Percentiles rank a stretch among this genome's conserved stretches.
phyloP scores from a whole-genome alignment of 30 jellyfish, hydroid and myxozoan genomes.

The Pseudorhiza aurosa region DNA sequence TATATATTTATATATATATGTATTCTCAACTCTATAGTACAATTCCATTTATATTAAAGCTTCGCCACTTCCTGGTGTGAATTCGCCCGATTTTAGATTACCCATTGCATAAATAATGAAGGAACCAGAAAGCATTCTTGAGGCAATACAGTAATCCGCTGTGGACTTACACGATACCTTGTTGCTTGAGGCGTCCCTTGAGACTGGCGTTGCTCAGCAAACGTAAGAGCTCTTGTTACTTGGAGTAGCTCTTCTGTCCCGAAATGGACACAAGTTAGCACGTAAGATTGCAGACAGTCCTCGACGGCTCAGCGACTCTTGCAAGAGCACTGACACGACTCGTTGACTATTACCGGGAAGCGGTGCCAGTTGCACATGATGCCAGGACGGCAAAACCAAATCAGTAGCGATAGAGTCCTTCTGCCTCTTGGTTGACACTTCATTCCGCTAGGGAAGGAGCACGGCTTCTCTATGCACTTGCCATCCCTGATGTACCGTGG shows the following conservation, averaged over 20 bases:
- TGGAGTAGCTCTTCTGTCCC: no score
- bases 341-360: slow-evolving; percentile 45
- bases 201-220: no score
- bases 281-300: no score
- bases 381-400: slow-evolving; percentile 75
- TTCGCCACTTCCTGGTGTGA: slow-evolving; percentile 3
- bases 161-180: no score
- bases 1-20: not conserved
- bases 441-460: slow-evolving; percentile 98
- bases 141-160: no score
- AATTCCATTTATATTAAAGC: not conserved
- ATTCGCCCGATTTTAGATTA: not conserved
- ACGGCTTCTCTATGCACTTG: slow-evolving; percentile 73
- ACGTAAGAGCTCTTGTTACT: no score
- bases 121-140: no score
- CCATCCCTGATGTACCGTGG: slow-evolving; percentile 95
- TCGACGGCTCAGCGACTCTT: slow-evolving; percentile 12
- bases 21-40: not conserved
- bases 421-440: slow-evolving; percentile 72
- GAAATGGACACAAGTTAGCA: no score
- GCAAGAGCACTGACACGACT: slow-evolving; percentile 85
- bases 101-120: not conserved
- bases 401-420: slow-evolving; percentile 53
- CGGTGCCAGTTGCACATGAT: slow-evolving; percentile 78
- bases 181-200: no score